phyloP scores from a whole-genome alignment of 1,140 invertebrate species.

The Agrilus planipennis region DNA sequence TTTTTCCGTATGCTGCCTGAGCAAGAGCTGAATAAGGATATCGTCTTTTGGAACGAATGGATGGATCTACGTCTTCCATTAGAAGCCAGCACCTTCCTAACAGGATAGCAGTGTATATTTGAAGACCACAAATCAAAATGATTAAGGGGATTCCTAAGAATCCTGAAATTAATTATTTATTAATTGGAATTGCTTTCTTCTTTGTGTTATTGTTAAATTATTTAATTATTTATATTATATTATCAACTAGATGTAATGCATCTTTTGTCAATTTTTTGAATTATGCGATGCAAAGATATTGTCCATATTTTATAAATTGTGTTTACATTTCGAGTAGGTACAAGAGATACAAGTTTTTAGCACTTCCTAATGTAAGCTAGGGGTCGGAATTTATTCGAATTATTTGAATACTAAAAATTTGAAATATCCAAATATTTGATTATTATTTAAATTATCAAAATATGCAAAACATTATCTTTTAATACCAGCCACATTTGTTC shows the following conservation, averaged over 20 bases:
- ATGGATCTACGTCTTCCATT: constrained; percentile 51
- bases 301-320: constrained; percentile 1
- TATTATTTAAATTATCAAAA: too few relatives aligned
- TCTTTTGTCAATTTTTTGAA: not conserved
- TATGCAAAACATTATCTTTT: too few relatives aligned
- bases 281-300: not conserved
- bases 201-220: too few relatives aligned
- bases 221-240: too few relatives aligned
- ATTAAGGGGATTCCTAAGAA: constrained; percentile 57
- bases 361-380: too few relatives aligned
- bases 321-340: too few relatives aligned
- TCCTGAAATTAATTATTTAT: constrained; percentile 37
- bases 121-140: constrained; percentile 49
- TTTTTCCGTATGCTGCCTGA: constrained; percentile 53
- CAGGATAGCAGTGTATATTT: constrained; percentile 64
- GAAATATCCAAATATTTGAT: too few relatives aligned
- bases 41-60: constrained; percentile 51
- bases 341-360: too few relatives aligned
- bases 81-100: constrained; percentile 63
- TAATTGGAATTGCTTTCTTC: not conserved
- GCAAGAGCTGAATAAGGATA: constrained; percentile 67
- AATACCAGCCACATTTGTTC: too few relatives aligned
- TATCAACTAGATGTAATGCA: not conserved
- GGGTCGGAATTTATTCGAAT: too few relatives aligned
- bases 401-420: too few relatives aligned